Evolutionary conservation across 2,797 vertebrate species (phyloP), one percentile per base, ranked within the genome.

Genomic region (Tinamus major): DNA sequence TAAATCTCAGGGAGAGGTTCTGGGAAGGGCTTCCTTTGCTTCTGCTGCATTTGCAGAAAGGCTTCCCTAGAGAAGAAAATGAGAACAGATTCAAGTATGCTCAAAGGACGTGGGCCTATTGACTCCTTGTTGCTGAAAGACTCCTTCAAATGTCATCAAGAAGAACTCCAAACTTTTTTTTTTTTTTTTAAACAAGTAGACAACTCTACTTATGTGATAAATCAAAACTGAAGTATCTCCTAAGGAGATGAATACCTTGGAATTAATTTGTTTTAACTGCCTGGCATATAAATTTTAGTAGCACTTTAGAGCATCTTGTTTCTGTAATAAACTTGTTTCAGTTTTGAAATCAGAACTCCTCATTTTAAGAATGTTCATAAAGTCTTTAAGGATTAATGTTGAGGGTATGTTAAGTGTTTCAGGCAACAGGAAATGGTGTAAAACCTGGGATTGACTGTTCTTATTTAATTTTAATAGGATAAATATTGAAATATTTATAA

Each of bases 361-460:
- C 74, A 46, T 81, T 63, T 94, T 87, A 17, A 85, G 75, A 95
- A 82, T 75, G 90, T 75, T 95, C 86, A 46, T 37, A 71, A 82
- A 33, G 51, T 35, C 70, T 88, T 49, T 85, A 76, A 85, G 81
- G 71, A 61, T 44, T 63, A 85, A 55, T 31, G 14, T 26, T 79
- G 13, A 19, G 37, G 33, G 13, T 68, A 79, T 87, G 74, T 85
- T 5, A 88, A 91, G 17, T 72, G 5, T 63, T 83, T 74, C 77
- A 3, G 5, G 41, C 27, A 29, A 31, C 12, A 15, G 24, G 58
- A 89, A 58, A 65, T 48, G 14, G 23, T 85, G 48, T 33, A 74
- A 94, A 84, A 74, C 63, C n/a, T 51, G 48, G 15, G 19, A 41
- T 79, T 92, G 84, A 64, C 29, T 69, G 19, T 51, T 64, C 19